These are phyloP conservation scores for Cheirogaleus medius DNA, from an alignment of 2,113 vertebrate species.

Conservation along the genomic window DNA sequence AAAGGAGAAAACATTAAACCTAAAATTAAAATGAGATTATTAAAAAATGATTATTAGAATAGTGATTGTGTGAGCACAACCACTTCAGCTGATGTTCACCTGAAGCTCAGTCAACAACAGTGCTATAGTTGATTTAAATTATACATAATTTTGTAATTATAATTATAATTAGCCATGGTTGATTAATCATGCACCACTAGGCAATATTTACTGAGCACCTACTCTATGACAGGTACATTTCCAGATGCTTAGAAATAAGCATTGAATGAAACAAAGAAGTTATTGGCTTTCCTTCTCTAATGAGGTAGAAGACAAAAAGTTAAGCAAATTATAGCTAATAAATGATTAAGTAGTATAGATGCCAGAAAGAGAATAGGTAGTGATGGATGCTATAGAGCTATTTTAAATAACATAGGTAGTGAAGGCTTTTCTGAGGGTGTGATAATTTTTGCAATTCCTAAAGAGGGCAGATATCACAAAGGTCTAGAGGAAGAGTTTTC, in stretches of 20 bases:
- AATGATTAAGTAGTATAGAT: not conserved
- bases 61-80: not conserved
- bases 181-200: not conserved
- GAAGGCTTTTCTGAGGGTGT: not conserved
- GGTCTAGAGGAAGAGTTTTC: not conserved
- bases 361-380: not conserved
- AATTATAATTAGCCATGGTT: not conserved
- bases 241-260: not conserved
- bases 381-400: not conserved
- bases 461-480: not conserved
- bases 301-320: not conserved
- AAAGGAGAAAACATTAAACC: not conserved
- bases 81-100: not conserved
- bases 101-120: not conserved
- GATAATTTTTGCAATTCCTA: not conserved
- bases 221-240: not conserved
- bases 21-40: not conserved
- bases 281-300: not conserved
- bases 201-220: not conserved
- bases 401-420: not conserved
- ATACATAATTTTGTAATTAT: not conserved
- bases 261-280: not conserved
- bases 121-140: not conserved
- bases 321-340: not conserved
- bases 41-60: not conserved